A percentile compares a stretch with the other conserved stretches of the same genome.
phyloP scores from a whole-genome alignment of 2,888 invertebrate species.

The Tetramorium bicarinatum region DNA sequence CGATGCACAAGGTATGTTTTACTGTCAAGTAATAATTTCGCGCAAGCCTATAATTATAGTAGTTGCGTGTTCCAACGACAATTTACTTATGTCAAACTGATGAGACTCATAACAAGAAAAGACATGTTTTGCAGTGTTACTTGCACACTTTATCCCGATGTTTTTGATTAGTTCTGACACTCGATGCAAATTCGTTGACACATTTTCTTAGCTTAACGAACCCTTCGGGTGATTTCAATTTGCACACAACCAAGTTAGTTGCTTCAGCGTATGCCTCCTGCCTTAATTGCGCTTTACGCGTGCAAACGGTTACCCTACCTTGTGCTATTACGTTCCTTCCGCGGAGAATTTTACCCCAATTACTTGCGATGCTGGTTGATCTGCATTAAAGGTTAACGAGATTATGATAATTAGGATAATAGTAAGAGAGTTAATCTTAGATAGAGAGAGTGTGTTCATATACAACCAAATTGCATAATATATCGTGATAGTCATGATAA shows the following conservation, averaged over 20 bases:
- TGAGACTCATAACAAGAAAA: neutral
- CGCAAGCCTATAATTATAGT: neutral
- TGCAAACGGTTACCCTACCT: conserved; percentile 65
- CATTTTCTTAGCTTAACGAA: conserved; percentile 15
- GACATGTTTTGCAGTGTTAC: neutral
- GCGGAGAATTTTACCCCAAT: conserved; percentile 56
- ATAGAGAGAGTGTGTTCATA: neutral
- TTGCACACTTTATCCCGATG: neutral
- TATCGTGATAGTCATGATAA: neutral
- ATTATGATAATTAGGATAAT: conserved; percentile 69
- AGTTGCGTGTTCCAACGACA: neutral
- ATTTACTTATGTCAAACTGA: neutral
- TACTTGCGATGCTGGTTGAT: conserved; percentile 58
- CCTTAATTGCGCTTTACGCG: conserved; percentile 22
- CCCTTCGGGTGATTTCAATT: conserved; percentile 30
- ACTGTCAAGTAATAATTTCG: conserved; percentile 12
- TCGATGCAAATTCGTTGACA: neutral
- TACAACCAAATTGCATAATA: neutral
- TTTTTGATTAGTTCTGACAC: conserved; percentile 21
- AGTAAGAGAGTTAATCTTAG: conserved; percentile 33
- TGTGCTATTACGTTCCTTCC: conserved; percentile 15
- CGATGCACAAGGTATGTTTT: conserved; percentile 19
- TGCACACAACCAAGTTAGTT: conserved; percentile 17
- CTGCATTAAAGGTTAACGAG: conserved; percentile 64
- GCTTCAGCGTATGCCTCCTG: too few relatives aligned